These are phyloP conservation scores for Encarsia formosa DNA, from an alignment of 2,888 invertebrate species.

Conservation along the genomic window DNA sequence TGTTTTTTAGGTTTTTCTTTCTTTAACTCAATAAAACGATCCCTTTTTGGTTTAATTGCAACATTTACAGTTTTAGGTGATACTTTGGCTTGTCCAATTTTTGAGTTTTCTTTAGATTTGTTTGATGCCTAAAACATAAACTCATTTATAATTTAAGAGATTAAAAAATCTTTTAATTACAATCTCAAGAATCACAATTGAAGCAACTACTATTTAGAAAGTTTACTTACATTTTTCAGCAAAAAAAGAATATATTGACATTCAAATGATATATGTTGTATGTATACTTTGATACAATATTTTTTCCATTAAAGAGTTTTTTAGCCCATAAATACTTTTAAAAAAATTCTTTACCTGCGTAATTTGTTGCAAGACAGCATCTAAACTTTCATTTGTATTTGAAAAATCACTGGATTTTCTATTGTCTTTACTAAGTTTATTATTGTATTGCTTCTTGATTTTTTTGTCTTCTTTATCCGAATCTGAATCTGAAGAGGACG, in stretches of 20 bases:
- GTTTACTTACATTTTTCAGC: too few relatives aligned
- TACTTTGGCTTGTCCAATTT: background rate
- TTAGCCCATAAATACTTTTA: background rate
- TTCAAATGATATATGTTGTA: too few relatives aligned
- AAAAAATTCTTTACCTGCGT: conserved; percentile 22
- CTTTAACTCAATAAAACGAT: conserved; percentile 3
- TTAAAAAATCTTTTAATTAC: background rate
- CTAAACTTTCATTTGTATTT: conserved; percentile 4
- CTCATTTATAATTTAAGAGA: background rate
- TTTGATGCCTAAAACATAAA: too few relatives aligned
- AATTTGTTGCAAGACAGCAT: conserved; percentile 25
- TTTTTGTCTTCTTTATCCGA: conserved; percentile 24
- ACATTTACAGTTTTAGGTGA: conserved; percentile 26
- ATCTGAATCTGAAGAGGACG: conserved; percentile 29
- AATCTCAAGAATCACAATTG: background rate
- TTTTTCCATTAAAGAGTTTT: too few relatives aligned
- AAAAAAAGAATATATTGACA: too few relatives aligned
- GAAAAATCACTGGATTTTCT: background rate
- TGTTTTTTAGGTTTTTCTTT: conserved; percentile 1
- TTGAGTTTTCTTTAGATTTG: background rate
- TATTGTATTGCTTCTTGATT: conserved; percentile 5
- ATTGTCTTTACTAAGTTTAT: conserved; percentile 11
- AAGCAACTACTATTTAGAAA: too few relatives aligned
- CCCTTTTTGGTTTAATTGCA: conserved; percentile 26
- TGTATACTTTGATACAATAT: too few relatives aligned